Evolutionary conservation across 1,140 invertebrate genomes (phyloP).

Genomic region (Cylas formicarius): DNA sequence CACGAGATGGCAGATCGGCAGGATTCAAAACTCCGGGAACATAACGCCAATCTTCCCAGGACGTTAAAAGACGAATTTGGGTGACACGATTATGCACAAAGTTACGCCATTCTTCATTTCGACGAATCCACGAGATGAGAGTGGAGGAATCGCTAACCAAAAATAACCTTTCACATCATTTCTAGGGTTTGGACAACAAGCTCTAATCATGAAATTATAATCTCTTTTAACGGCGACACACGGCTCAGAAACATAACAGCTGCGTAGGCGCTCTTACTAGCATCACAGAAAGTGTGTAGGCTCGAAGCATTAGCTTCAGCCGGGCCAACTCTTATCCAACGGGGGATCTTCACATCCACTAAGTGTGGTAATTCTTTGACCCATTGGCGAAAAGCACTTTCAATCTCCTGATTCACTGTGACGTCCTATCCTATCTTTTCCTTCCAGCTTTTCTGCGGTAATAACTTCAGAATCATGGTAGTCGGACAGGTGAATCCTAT

Average conservation of each 20-base stretch:
- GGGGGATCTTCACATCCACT: slow-evolving; percentile 12
- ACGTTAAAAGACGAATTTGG: slow-evolving; percentile 32
- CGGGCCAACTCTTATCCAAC: slow-evolving; percentile 7
- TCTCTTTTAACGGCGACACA: slow-evolving; percentile 17
- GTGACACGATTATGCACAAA: slow-evolving; percentile 34
- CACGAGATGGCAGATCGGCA: slow-evolving; percentile 41
- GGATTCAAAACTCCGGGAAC: slow-evolving; percentile 40
- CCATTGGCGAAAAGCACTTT: slow-evolving; percentile 12
- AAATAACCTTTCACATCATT: slow-evolving; percentile 4
- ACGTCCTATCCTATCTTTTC: slow-evolving; percentile 14
- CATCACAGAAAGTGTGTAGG: slow-evolving; percentile 16
- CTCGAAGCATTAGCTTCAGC: slow-evolving; percentile 1
- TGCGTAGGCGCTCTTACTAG: slow-evolving; percentile 10
- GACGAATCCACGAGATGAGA: slow-evolving; percentile 28
- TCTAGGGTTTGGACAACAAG: slow-evolving; percentile 9
- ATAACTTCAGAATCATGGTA: slow-evolving; percentile 9
- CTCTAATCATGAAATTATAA: slow-evolving; percentile 16
- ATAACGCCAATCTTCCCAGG: slow-evolving; percentile 34
- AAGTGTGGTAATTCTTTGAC: slow-evolving; percentile 14
- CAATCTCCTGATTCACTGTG: slow-evolving; percentile 7
- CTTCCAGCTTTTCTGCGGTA: slow-evolving; percentile 12
- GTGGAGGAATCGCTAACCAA: slow-evolving; percentile 29
- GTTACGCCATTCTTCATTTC: slow-evolving; percentile 23
- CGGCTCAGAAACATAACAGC: slow-evolving; percentile 16
- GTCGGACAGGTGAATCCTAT: slow-evolving; percentile 6